Conservation (phyloP, 2,797 vertebrate species). For the Crenichthys baileyi region DNA sequence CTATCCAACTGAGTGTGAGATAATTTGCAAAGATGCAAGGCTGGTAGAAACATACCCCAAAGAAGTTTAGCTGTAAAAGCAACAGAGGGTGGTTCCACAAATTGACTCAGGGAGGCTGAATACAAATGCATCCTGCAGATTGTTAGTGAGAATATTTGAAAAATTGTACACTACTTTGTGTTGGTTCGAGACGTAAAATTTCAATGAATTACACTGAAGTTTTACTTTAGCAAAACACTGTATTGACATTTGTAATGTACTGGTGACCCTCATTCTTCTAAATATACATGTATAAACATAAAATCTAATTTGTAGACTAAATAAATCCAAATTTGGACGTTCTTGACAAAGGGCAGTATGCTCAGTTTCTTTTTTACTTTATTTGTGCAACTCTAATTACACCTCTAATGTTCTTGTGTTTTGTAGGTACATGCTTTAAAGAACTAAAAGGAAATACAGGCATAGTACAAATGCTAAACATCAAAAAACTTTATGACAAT, state of each 20-base stretch:
- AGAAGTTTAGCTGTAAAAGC: neutral
- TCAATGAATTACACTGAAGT: too few relatives aligned
- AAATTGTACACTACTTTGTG: neutral
- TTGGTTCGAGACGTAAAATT: too few relatives aligned
- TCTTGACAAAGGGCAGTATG: too few relatives aligned
- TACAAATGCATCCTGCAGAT: constrained; percentile 1
- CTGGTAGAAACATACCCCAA: neutral
- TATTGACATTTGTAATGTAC: constrained; percentile 3
- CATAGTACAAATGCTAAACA: constrained; percentile 22
- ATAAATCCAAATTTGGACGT: too few relatives aligned
- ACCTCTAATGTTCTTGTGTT: neutral
- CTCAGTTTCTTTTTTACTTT: too few relatives aligned
- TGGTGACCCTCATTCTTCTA: neutral
- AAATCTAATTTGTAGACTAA: too few relatives aligned
- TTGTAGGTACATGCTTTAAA: constrained; percentile 8
- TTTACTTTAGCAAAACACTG: neutral
- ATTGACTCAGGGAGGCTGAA: neutral
- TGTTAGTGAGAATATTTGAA: neutral
- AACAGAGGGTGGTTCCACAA: neutral
- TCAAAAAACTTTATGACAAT: constrained; percentile 21
- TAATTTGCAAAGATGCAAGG: neutral
- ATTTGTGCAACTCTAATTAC: neutral
- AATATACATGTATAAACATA: too few relatives aligned
- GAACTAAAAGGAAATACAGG: constrained; percentile 12
- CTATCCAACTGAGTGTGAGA: too few relatives aligned